These are phyloP conservation scores for Hylomyscus alleni DNA, from an alignment of 2,797 vertebrate genomes.

Conservation along the genomic window DNA sequence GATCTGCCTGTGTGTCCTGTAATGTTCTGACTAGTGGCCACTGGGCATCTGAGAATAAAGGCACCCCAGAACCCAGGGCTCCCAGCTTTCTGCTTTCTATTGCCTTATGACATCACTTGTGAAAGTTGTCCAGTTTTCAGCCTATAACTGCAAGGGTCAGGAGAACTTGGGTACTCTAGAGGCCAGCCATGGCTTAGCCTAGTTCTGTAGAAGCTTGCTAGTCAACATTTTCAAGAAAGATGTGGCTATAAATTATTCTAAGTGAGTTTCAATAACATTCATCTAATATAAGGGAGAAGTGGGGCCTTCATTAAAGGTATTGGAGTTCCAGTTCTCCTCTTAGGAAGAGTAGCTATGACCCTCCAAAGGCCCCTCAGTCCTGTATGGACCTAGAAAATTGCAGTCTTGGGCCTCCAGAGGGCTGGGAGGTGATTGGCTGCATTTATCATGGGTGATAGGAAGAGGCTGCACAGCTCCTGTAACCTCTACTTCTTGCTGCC, in stretches of 20 bases:
- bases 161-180: not conserved
- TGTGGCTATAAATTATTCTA: not conserved
- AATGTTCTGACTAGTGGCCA: fast-evolving
- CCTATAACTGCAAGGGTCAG: fast-evolving
- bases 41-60: not conserved
- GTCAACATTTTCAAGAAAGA: not conserved
- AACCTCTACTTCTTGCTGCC: fast-evolving
- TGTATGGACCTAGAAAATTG: not conserved
- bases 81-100: not conserved
- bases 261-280: not conserved
- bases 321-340: not conserved
- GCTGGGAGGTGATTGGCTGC: fast-evolving
- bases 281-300: not conserved
- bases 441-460: fast-evolving
- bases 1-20: not conserved
- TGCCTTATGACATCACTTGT: fast-evolving
- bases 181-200: not conserved
- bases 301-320: not conserved
- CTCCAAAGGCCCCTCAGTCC: not conserved
- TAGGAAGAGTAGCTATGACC: no score
- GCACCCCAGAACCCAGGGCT: fast-evolving
- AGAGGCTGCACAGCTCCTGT: no score
- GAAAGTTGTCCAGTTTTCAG: not conserved
- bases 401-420: fast-evolving
- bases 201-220: not conserved